These are phyloP conservation scores for Antitype chi DNA, from an alignment of 2,888 invertebrate species.

Conservation along the genomic window DNA sequence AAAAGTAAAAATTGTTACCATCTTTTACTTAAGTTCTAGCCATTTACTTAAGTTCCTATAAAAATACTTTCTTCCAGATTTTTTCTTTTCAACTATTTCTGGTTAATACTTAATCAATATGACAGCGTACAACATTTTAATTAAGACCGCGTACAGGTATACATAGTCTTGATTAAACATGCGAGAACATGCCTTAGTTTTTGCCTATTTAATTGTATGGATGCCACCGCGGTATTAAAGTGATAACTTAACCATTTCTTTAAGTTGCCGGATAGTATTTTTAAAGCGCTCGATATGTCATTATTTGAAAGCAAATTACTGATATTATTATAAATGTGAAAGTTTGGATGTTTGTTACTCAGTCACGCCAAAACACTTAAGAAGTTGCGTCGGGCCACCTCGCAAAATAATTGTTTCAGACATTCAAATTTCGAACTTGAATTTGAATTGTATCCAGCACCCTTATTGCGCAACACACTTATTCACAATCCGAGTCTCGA, in stretches of 20 bases:
- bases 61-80: not conserved
- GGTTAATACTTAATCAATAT: slow-evolving; percentile 20
- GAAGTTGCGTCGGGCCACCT: too few species aligned
- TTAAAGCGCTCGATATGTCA: slow-evolving; percentile 19
- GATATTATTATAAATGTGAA: not conserved
- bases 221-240: slow-evolving; percentile 24
- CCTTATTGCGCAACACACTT: too few species aligned
- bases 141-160: slow-evolving; percentile 45
- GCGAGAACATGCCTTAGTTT: slow-evolving; percentile 50
- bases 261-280: not conserved
- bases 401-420: too few species aligned
- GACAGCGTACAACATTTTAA: slow-evolving; percentile 53
- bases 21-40: not conserved
- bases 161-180: slow-evolving; percentile 37
- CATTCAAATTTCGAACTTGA: too few species aligned
- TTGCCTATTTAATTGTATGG: slow-evolving; percentile 46
- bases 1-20: too few species aligned
- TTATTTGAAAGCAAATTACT: too few species aligned
- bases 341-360: too few species aligned
- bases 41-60: not conserved
- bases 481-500: too few species aligned
- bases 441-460: too few species aligned
- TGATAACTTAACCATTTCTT: slow-evolving; percentile 47
- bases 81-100: not conserved
- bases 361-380: too few species aligned